These are phyloP conservation scores for Thryonomys swinderianus DNA, from an alignment of 2,113 vertebrate genomes.

Conservation along the genomic window DNA sequence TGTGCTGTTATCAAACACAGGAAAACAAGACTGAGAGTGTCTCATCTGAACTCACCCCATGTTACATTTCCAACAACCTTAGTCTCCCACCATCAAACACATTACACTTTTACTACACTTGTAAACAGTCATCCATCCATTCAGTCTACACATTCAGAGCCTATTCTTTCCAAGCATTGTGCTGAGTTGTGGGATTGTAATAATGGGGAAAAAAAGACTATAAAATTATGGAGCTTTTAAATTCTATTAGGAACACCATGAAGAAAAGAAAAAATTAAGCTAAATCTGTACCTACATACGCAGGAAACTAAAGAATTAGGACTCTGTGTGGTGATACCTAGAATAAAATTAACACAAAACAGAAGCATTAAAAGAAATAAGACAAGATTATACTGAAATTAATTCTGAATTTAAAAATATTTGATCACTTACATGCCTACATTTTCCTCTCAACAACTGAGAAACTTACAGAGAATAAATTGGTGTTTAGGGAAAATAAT, in stretches of 20 bases:
- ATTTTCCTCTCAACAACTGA: background rate
- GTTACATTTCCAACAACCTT: background rate
- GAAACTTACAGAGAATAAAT: background rate
- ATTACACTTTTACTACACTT: background rate
- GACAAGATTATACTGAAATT: background rate
- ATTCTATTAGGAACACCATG: background rate
- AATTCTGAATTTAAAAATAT: background rate
- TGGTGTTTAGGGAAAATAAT: background rate
- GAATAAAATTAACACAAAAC: background rate
- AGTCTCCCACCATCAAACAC: background rate
- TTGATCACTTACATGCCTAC: background rate
- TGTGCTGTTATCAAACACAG: background rate
- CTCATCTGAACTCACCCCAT: background rate
- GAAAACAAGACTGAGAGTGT: background rate
- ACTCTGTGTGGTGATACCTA: background rate
- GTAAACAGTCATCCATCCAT: background rate
- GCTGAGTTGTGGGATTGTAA: background rate
- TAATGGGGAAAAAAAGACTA: background rate
- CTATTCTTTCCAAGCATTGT: background rate
- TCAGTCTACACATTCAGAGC: background rate
- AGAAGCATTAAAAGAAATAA: background rate
- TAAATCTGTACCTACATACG: background rate
- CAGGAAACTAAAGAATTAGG: background rate
- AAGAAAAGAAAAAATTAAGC: background rate
- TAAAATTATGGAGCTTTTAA: background rate